Conservation (phyloP, 2,888 invertebrate genomes). For the Caenorhabditis macrosperma region DNA sequence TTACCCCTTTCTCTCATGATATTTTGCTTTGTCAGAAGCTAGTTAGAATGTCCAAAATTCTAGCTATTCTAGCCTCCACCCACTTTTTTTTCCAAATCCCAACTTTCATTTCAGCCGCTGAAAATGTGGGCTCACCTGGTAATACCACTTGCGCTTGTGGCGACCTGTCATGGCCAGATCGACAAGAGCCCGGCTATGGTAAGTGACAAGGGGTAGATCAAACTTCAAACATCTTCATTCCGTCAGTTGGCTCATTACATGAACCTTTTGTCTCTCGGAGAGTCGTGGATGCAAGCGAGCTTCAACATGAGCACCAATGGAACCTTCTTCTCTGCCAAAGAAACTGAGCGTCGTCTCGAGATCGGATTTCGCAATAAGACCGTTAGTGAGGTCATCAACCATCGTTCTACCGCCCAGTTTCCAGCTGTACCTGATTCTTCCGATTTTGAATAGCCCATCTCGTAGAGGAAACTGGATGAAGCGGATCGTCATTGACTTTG, state of each 20-base stretch:
- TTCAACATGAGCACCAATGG: slow-evolving; percentile 30
- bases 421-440: slow-evolving; percentile 23
- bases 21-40: background rate
- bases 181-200: slow-evolving; percentile 29
- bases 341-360: slow-evolving; percentile 16
- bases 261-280: slow-evolving; percentile 44
- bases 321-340: slow-evolving; percentile 33
- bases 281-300: slow-evolving; percentile 32
- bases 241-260: slow-evolving; percentile 39
- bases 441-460: background rate
- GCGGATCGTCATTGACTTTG: slow-evolving; percentile 29
- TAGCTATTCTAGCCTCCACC: background rate
- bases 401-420: background rate
- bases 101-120: slow-evolving; percentile 2
- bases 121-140: slow-evolving; percentile 42
- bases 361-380: slow-evolving; percentile 34
- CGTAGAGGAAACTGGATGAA: slow-evolving; percentile 19
- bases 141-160: slow-evolving; percentile 2
- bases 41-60: background rate
- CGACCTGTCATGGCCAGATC: background rate
- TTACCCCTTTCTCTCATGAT: background rate
- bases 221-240: background rate
- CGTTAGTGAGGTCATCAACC: background rate
- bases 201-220: too few relatives aligned
- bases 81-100: background rate